A percentile compares a stretch with the other conserved stretches of the same genome.
phyloP scores from a whole-genome alignment of 2,888 invertebrate genomes.

The Caenorhabditis sp. region DNA sequence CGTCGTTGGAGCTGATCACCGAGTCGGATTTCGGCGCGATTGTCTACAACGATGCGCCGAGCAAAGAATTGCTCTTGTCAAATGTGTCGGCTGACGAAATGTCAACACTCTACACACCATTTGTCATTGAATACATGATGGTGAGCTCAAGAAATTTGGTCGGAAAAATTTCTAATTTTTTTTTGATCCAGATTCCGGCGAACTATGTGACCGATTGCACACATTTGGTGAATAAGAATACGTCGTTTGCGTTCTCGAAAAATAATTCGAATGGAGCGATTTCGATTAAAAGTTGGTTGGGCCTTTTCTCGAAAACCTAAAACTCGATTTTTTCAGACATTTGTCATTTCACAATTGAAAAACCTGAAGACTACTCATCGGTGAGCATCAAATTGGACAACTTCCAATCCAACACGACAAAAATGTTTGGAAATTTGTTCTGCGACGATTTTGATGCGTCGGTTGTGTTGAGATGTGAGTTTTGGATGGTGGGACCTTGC shows the following conservation, averaged over 20 bases:
- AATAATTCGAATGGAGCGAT: background rate
- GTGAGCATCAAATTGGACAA: conserved; percentile 15
- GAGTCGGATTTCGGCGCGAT: background rate
- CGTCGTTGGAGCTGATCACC: background rate
- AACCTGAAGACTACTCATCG: conserved; percentile 18
- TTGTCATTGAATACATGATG: conserved; percentile 29
- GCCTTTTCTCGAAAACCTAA: too few relatives aligned
- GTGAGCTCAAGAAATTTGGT: too few relatives aligned
- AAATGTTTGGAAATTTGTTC: background rate
- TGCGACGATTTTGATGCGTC: background rate
- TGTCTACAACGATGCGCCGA: conserved; percentile 30
- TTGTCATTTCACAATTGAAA: conserved; percentile 16
- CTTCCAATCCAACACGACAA: background rate
- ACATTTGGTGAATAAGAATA: background rate
- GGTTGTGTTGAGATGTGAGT: conserved; percentile 1
- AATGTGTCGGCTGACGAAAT: background rate
- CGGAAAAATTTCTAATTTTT: too few relatives aligned
- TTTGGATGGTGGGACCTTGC: too few relatives aligned
- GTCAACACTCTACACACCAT: conserved; percentile 35
- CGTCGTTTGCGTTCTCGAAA: conserved; percentile 3
- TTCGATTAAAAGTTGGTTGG: background rate
- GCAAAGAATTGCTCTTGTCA: conserved; percentile 13
- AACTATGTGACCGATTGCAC: conserved; percentile 16
- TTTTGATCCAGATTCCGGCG: conserved; percentile 1
- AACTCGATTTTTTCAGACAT: conserved; percentile 24